Percentiles rank a stretch among this genome's conserved stretches.
Evolutionary conservation across 2,888 invertebrate species (phyloP).

Genomic region (Ochlodes sylvanus): DNA sequence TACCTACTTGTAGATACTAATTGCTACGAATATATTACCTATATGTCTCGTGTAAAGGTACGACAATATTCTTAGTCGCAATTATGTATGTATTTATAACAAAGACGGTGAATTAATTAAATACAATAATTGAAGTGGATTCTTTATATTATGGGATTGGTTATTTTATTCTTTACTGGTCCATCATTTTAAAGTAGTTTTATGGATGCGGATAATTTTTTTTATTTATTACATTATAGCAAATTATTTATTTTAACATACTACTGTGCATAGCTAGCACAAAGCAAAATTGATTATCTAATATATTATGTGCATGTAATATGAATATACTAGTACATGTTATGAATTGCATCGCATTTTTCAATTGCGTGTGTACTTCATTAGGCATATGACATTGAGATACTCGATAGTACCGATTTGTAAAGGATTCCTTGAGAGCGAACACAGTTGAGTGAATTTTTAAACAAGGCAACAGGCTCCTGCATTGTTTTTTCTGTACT

Average conservation of each 20-base stretch:
- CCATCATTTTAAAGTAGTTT: too few relatives aligned
- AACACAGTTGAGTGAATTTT: conserved; percentile 54
- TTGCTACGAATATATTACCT: neutral
- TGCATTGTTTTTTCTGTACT: conserved; percentile 43
- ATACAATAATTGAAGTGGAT: neutral
- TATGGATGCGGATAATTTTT: too few relatives aligned
- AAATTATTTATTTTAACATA: too few relatives aligned
- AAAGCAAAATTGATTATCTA: conserved; percentile 5
- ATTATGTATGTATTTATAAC: neutral
- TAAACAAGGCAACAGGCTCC: conserved; percentile 53
- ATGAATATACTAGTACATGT: conserved; percentile 10
- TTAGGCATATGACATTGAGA: conserved; percentile 64
- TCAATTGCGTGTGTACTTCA: conserved; percentile 56
- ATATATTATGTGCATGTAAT: conserved; percentile 21
- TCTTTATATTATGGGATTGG: neutral
- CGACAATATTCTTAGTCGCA: neutral
- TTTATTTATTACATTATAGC: too few relatives aligned
- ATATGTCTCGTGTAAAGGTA: too few relatives aligned
- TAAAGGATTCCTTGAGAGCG: conserved; percentile 58
- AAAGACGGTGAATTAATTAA: neutral
- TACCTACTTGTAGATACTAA: neutral
- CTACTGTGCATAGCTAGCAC: too few relatives aligned
- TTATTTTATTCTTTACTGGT: neutral
- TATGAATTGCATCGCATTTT: conserved; percentile 20
- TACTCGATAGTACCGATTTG: conserved; percentile 53